These are phyloP conservation scores for Chydorus sphaericus DNA, from an alignment of 2,888 invertebrate genomes.

Conservation along the genomic window DNA sequence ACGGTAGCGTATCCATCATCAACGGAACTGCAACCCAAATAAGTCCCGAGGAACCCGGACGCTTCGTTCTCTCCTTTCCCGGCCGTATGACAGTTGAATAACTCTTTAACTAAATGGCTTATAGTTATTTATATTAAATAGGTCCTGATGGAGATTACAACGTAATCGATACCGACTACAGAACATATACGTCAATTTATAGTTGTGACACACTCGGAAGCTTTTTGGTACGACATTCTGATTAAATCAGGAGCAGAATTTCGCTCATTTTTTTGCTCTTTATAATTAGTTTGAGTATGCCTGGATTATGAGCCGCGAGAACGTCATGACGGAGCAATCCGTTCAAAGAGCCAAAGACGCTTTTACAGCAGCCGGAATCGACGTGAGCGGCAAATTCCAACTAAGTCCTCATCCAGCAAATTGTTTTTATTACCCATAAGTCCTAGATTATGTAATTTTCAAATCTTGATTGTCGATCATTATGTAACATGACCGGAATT, in stretches of 20 bases:
- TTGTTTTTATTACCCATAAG: no score
- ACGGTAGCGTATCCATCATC: conserved; percentile 12
- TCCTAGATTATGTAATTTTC: no score
- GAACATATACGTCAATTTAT: conserved; percentile 19
- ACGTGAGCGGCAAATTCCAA: no score
- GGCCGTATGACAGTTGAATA: conserved; percentile 4
- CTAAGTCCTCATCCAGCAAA: no score
- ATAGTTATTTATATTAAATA: neutral
- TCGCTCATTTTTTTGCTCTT: no score
- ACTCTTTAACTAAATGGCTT: no score
- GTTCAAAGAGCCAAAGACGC: conserved; percentile 9
- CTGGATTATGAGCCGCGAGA: conserved; percentile 16
- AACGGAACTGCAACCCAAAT: conserved; percentile 13
- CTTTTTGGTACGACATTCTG: no score
- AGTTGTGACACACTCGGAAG: no score
- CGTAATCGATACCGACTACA: conserved; percentile 21
- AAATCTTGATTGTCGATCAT: no score
- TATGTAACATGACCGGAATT: no score
- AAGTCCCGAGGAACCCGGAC: conserved; percentile 14
- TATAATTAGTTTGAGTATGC: conserved; percentile 15
- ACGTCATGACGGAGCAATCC: conserved; percentile 5
- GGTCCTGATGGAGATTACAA: conserved; percentile 18
- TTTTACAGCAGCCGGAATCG: no score
- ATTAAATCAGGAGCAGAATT: no score
- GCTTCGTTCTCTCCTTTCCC: conserved; percentile 12